Evolutionary conservation across 2,888 invertebrate genomes (phyloP), one percentile per base, ranked within the genome.

Genomic region (Machimus rusticus): DNA sequence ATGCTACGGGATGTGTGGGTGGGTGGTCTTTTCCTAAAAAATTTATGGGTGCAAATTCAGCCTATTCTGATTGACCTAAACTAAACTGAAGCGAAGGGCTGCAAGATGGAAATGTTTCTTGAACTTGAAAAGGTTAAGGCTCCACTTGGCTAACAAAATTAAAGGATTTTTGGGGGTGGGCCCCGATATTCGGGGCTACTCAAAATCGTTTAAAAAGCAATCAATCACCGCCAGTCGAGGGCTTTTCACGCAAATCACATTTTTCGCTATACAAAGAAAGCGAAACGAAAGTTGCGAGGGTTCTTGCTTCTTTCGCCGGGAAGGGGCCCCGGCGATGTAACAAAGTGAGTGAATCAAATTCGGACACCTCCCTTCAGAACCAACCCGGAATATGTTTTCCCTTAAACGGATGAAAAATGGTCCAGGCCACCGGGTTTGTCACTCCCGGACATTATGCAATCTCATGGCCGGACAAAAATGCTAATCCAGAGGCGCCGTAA

Each of bases 161-260:
- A 51, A n/a, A 6, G 28, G 66, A 28, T 0, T 4, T 3, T 4
- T 3, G 23, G 55, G 9, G 66, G 23, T 12, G 28, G 28, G 5
- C 66, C 12, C 37, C 1, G 8, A 57, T 82, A 82, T 82, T 34
- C 55, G 6, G 19, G 6, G 19, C 28, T 19, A 82, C 57, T 82
- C 82, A 82, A 55, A 57, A 82, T 82, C 82, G 82, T 82, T 82
- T 82, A 82, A 82, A 82, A 82, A 82, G 51, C 82, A 82, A 82
- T 82, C 82, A 82, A 55, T 82, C 82, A 82, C 46, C 34, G 34
- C 23, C 82, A 37, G 57, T 82, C 82, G 34, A 39, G 66, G 19
- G 66, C n/a, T 82, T 82, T 82, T 82, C 57, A 82, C 82, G 57
- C 57, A 82, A 82, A 82, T 57, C 82, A 57, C 37, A 82, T 82